Evolutionary conservation across 1,140 invertebrate genomes (phyloP).

Genomic region (Drosophila triauraria): DNA sequence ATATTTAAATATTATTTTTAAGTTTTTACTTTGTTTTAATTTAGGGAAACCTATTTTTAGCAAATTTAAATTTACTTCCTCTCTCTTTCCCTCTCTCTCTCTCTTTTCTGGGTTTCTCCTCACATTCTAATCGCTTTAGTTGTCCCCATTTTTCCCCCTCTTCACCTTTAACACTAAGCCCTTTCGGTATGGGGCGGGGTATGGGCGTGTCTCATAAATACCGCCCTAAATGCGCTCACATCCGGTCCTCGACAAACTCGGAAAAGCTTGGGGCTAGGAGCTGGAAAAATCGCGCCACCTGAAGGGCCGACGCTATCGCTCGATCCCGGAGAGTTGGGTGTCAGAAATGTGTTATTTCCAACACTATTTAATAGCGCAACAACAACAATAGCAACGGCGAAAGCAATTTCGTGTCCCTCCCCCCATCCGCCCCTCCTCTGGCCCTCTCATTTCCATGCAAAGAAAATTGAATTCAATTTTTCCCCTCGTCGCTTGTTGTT

Average conservation of each 20-base stretch:
- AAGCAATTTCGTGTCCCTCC: slow-evolving; percentile 42
- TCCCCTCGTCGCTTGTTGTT: slow-evolving; percentile 25
- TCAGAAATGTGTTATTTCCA: slow-evolving; percentile 74
- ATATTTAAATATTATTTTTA: not conserved
- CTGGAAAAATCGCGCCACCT: slow-evolving; percentile 22
- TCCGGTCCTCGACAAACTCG: slow-evolving; percentile 51
- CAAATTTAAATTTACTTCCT: not conserved
- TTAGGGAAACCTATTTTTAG: not conserved
- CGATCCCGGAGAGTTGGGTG: slow-evolving; percentile 52
- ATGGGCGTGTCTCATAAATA: slow-evolving; percentile 49
- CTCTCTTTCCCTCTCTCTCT: too few species aligned
- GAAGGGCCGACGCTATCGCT: slow-evolving; percentile 32
- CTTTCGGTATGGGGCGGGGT: not conserved
- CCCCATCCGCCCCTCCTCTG: not conserved
- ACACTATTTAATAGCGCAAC: slow-evolving; percentile 70
- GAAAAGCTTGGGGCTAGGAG: slow-evolving; percentile 3
- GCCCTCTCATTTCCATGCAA: slow-evolving; percentile 33
- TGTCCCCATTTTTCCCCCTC: slow-evolving; percentile 20
- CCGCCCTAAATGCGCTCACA: slow-evolving; percentile 66
- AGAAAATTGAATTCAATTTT: slow-evolving; percentile 74
- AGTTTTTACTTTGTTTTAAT: not conserved
- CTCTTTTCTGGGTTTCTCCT: not conserved
- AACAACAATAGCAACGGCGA: slow-evolving; percentile 31
- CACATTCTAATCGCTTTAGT: slow-evolving; percentile 5
- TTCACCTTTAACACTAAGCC: slow-evolving; percentile 15